Evolutionary conservation across 2,888 invertebrate genomes (phyloP), one percentile per base, ranked within the genome.

Genomic region (Pyralis farinalis): DNA sequence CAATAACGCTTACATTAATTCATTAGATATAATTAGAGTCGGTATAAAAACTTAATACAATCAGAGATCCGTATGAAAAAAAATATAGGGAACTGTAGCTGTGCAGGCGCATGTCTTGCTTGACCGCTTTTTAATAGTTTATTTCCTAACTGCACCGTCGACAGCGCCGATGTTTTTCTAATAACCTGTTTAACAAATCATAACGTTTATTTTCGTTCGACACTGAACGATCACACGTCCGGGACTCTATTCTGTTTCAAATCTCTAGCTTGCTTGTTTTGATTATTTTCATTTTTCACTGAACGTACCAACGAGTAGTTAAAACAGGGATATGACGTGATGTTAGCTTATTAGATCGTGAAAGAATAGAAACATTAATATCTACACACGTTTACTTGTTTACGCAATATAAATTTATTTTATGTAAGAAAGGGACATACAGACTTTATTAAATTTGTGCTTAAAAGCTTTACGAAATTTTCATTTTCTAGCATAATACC

Each of bases 171-270:
- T 82, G 82, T 81, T 85, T 80, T 79, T 74, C 78, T 80, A 84
- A 84, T 84, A 85, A 84, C 72, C 74, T 77, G 81, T 81, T 76
- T 73, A 81, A 79, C 76, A 78, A 82, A 83, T 83, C 78, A 83
- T 82, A 80, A 74, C 71, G 80, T 84, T 84, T 86, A 85, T 85
- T 86, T 85, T 82, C 57, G 77, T 83, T 84, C 71, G 60, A 64
- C 70, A 75, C 76, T 72, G 71, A 79, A 73, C 81, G 72, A 84
- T 83, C 84, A 84, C 82, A 83, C 71, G 78, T 76, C 79, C 82
- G 75, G 71, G 70, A 76, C 76, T 78, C 70, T 67, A 77, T 79
- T 83, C 85, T 86, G 86, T 81, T 86, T 85, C 82, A 71, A 82
- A 85, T 86, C 84, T 77, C 57, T 65, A 61, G 58, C 59, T 52